Evolutionary conservation across 2,888 invertebrate genomes (phyloP), one percentile per base, ranked within the genome.

Genomic region (Mechanitis mazaeus): DNA sequence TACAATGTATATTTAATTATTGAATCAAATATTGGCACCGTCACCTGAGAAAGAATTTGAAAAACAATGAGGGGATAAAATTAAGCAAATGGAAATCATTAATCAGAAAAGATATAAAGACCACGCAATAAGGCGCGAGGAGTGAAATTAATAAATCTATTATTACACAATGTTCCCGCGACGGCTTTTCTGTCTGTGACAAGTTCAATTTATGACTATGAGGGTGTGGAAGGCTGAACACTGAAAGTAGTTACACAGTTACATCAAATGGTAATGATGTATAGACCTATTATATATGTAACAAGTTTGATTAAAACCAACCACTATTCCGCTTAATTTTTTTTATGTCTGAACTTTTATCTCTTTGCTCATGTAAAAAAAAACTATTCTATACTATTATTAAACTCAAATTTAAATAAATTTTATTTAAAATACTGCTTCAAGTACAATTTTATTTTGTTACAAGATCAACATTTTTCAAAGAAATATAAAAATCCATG

Each of bases 81-180:
- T 56, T 45, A 58, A 35, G 58, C 61, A 56, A 63, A 65, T 65
- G 59, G 55, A 47, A 55, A 57, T 54, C 64, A 71, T 73, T 71
- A 70, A 73, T 73, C 71, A 73, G 62, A 67, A 66, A 63, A 58
- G 62, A 67, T 67, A 68, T 69, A 70, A 67, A 64, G 64, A 65
- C 64, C 61, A 66, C 60, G 63, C 63, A 67, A 67, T 60, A 64
- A 64, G 69, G 67, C 54, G 64, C 58, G 72, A 68, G 75, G 78
- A 76, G 83, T 82, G 77, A 83, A 84, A 87, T 86, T 86, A 85
- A 85, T 86, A 84, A 85, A 87, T 83, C 83, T 80, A 83, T 84
- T 84, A 85, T 82, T 78, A 84, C 83, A 83, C 81, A 78, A 75
- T 83, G 82, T 80, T 79, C 77, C 68, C 68, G 64, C 71, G 64